Conservation (phyloP, 1,140 invertebrate genomes). For the Mesaphorura yosii region DNA sequence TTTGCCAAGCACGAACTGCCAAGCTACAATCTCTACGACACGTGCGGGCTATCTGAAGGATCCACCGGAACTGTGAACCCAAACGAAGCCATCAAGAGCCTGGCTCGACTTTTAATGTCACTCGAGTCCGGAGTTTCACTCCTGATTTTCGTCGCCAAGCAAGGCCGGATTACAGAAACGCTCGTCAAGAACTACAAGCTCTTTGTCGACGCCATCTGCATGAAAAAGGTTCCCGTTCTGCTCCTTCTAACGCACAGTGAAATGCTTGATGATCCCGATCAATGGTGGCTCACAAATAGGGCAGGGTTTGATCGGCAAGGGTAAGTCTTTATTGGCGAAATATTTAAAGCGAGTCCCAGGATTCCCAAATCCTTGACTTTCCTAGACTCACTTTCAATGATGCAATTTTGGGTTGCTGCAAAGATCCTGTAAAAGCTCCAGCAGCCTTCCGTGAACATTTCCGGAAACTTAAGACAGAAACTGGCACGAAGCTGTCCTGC, state of each 20-base stretch:
- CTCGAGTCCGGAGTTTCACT: background rate
- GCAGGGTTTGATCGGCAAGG: too few relatives aligned
- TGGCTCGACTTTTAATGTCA: background rate
- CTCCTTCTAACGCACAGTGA: background rate
- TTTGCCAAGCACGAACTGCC: background rate
- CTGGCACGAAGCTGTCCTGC: too few relatives aligned
- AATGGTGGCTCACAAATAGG: background rate
- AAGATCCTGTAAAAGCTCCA: too few relatives aligned
- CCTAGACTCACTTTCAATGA: too few relatives aligned
- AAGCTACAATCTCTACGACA: slow-evolving; percentile 3
- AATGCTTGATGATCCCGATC: background rate
- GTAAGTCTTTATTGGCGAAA: too few relatives aligned
- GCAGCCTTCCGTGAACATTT: too few relatives aligned
- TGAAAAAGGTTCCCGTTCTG: slow-evolving; percentile 5
- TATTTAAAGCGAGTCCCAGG: too few relatives aligned
- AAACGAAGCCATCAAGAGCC: background rate
- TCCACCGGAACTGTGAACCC: background rate
- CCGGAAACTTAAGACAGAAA: too few relatives aligned
- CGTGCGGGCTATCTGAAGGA: background rate
- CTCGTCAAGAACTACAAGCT: slow-evolving; percentile 1
- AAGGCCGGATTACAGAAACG: background rate
- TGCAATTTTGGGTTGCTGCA: too few relatives aligned
- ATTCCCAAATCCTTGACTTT: too few relatives aligned
- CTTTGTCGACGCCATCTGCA: slow-evolving; percentile 1
- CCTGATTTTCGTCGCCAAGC: slow-evolving; percentile 3